Conservation (phyloP, 2,113 vertebrate species). For the Nymphicus hollandicus region DNA sequence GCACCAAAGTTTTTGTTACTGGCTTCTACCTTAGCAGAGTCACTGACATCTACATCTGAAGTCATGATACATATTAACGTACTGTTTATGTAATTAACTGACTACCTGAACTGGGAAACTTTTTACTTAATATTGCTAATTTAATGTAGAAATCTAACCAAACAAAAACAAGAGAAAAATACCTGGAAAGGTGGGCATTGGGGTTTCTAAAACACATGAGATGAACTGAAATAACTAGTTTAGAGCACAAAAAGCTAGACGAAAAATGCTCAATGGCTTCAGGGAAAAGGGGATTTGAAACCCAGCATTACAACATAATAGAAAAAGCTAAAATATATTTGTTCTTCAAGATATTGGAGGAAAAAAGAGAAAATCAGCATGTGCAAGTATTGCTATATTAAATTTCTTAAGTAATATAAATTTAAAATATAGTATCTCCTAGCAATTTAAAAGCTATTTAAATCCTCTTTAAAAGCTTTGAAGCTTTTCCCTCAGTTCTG, state of each 20-base stretch:
- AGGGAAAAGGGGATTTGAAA: neutral
- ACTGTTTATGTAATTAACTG: neutral
- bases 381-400: neutral
- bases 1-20: neutral
- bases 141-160: neutral
- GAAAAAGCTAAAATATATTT: neutral
- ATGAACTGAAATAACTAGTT: neutral
- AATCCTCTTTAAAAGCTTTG: neutral
- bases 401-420: neutral
- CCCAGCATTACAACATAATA: neutral
- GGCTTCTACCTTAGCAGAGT: neutral
- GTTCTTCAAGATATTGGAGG: neutral
- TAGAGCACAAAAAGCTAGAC: neutral
- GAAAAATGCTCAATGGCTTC: neutral
- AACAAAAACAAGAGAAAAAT: neutral
- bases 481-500: neutral
- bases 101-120: rapidly evolving
- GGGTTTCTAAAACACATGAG: neutral
- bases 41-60: neutral
- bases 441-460: neutral
- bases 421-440: neutral
- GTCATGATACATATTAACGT: neutral
- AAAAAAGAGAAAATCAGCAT: neutral
- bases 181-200: neutral
- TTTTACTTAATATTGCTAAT: neutral